phyloP scores from a whole-genome alignment of 2,888 invertebrate species.

The Trichopoda pennipes region DNA sequence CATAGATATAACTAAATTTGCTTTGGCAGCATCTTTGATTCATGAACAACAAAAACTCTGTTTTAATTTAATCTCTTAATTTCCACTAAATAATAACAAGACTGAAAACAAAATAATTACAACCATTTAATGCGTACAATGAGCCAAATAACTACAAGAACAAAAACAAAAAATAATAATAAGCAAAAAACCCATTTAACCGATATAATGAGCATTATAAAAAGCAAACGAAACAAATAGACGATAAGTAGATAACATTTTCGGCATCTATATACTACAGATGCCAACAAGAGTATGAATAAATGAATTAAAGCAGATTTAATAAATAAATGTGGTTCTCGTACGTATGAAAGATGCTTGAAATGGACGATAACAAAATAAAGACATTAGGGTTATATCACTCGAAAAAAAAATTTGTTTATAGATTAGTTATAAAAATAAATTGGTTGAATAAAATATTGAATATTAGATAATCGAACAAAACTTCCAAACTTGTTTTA shows the following conservation, averaged over 20 bases:
- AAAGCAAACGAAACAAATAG: conserved; percentile 43
- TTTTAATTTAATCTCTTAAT: conserved; percentile 59
- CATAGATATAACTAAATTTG: not conserved
- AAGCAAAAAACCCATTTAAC: conserved; percentile 60
- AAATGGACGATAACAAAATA: not conserved
- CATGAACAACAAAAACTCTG: not conserved
- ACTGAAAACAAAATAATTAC: conserved; percentile 56
- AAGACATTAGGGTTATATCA: not conserved
- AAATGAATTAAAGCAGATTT: conserved; percentile 26
- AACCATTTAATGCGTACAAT: conserved; percentile 61
- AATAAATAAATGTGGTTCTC: conserved; percentile 12
- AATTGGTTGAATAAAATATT: too few relatives aligned
- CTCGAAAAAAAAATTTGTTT: not conserved
- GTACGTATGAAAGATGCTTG: conserved; percentile 2
- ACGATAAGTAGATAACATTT: conserved; percentile 16
- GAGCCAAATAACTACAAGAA: conserved; percentile 27
- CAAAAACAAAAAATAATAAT: conserved; percentile 9
- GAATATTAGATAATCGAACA: too few relatives aligned
- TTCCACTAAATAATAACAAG: conserved; percentile 45
- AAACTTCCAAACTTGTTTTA: too few relatives aligned
- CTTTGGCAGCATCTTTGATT: conserved; percentile 16
- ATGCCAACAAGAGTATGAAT: conserved; percentile 1
- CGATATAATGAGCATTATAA: conserved; percentile 59
- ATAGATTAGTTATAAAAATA: too few relatives aligned
- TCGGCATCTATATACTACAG: not conserved